Evolutionary conservation across 2,113 vertebrate genomes (phyloP).

Genomic region (Spea bombifrons): DNA sequence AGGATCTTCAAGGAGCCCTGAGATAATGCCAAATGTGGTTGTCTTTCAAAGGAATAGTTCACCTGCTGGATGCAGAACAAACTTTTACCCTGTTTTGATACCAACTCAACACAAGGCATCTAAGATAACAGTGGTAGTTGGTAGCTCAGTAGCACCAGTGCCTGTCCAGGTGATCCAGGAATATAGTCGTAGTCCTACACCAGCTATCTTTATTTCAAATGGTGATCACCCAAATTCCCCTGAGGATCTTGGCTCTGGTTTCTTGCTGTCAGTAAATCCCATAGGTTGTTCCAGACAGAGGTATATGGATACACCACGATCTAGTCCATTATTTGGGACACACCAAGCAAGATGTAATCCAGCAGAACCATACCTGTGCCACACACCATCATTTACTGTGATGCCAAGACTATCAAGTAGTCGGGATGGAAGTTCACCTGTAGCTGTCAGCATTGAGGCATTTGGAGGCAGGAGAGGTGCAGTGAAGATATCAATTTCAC

Average conservation of each 20-base stretch:
- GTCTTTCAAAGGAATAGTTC: constrained; percentile 56
- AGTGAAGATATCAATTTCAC: constrained; percentile 65
- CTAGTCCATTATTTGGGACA: constrained; percentile 48
- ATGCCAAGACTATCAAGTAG: constrained; percentile 3
- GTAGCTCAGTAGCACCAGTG: constrained; percentile 59
- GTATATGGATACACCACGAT: constrained; percentile 2
- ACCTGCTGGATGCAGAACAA: constrained; percentile 50
- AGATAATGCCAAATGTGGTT: constrained; percentile 56
- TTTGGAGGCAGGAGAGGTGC: constrained; percentile 59
- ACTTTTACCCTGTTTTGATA: constrained; percentile 46
- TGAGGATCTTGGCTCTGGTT: constrained; percentile 48
- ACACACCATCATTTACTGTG: not conserved
- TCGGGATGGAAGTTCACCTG: constrained; percentile 31
- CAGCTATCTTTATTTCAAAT: constrained; percentile 52
- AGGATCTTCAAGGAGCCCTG: constrained; percentile 45
- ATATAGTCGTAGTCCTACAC: constrained; percentile 53
- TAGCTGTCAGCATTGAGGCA: constrained; percentile 58
- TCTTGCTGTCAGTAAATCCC: constrained; percentile 58
- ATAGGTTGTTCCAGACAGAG: constrained; percentile 53
- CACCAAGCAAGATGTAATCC: constrained; percentile 28
- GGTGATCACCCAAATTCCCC: constrained; percentile 41
- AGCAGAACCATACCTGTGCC: constrained; percentile 46
- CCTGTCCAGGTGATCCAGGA: constrained; percentile 62
- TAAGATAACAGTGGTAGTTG: constrained; percentile 63
- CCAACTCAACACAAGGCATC: constrained; percentile 60